Conservation (phyloP, 2,888 invertebrate species). For the Cylloceria caligata region DNA sequence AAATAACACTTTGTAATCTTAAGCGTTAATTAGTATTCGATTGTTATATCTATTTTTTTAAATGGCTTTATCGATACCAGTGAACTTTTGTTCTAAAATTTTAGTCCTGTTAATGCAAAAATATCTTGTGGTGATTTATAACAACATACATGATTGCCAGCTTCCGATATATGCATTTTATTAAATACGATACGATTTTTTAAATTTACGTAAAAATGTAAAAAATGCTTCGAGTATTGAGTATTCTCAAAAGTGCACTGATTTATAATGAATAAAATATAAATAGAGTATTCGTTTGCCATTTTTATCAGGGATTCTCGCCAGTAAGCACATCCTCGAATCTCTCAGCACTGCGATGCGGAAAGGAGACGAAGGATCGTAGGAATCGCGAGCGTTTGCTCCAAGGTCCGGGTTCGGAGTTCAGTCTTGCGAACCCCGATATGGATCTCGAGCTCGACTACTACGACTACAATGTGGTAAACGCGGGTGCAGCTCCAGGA, state of each 20-base stretch:
- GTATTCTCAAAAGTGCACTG: neutral
- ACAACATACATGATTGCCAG: too few relatives aligned
- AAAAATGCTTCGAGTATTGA: neutral
- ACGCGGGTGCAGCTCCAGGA: slow-evolving; percentile 92
- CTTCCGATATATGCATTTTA: too few relatives aligned
- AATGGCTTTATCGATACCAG: neutral
- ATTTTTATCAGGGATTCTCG: slow-evolving; percentile 76
- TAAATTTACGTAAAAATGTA: neutral
- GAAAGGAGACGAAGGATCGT: slow-evolving; percentile 90
- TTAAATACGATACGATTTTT: too few relatives aligned
- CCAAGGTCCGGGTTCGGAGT: slow-evolving; percentile 90
- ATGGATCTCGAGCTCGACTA: slow-evolving; percentile 94
- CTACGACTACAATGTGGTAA: slow-evolving; percentile 95
- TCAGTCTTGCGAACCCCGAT: slow-evolving; percentile 90
- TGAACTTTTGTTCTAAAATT: too few relatives aligned
- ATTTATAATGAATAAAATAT: neutral
- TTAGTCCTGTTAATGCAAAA: too few relatives aligned
- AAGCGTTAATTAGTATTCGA: too few relatives aligned
- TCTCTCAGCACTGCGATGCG: slow-evolving; percentile 76
- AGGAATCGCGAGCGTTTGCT: slow-evolving; percentile 90
- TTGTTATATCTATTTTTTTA: neutral
- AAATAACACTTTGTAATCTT: neutral
- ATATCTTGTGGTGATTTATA: too few relatives aligned
- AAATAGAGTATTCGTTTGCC: neutral
- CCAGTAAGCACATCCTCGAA: slow-evolving; percentile 79